These are phyloP conservation scores for Desmophyllum pertusum DNA, from an alignment of 92 coral and sea anemone species.

Conservation along the genomic window DNA sequence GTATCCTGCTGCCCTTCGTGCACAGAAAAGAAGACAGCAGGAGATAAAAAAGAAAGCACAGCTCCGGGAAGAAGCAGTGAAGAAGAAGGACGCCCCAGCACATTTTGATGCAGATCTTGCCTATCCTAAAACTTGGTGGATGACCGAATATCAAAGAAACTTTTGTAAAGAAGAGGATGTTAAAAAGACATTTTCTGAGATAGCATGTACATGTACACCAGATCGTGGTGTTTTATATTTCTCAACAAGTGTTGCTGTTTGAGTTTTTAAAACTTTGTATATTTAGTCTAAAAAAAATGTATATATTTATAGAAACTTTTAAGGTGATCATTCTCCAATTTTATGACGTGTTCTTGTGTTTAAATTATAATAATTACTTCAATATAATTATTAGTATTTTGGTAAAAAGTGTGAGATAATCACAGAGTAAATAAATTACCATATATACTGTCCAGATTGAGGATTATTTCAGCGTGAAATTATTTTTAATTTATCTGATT, in stretches of 20 bases:
- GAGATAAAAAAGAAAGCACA: slow-evolving; percentile 74
- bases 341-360: background rate
- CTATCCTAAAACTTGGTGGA: slow-evolving; percentile 82
- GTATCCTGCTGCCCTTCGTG: slow-evolving; percentile 95
- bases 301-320: background rate
- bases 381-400: too few species aligned
- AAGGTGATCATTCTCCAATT: background rate
- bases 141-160: slow-evolving; percentile 97
- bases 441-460: too few species aligned
- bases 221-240: background rate
- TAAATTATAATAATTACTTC: too few species aligned
- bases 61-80: slow-evolving; percentile 78
- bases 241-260: background rate
- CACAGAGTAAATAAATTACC: too few species aligned
- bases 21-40: slow-evolving; percentile 90
- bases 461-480: too few species aligned
- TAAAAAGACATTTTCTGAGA: slow-evolving; percentile 66
- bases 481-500: too few species aligned
- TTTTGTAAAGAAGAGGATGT: slow-evolving; percentile 81
- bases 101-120: slow-evolving; percentile 59
- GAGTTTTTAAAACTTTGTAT: background rate
- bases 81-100: slow-evolving; percentile 58
- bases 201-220: background rate
- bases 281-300: background rate
- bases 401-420: too few species aligned